Percentiles rank a stretch among this genome's conserved stretches.
Evolutionary conservation across 1,140 invertebrate genomes (phyloP).

Genomic region (Maconellicoccus hirsutus): DNA sequence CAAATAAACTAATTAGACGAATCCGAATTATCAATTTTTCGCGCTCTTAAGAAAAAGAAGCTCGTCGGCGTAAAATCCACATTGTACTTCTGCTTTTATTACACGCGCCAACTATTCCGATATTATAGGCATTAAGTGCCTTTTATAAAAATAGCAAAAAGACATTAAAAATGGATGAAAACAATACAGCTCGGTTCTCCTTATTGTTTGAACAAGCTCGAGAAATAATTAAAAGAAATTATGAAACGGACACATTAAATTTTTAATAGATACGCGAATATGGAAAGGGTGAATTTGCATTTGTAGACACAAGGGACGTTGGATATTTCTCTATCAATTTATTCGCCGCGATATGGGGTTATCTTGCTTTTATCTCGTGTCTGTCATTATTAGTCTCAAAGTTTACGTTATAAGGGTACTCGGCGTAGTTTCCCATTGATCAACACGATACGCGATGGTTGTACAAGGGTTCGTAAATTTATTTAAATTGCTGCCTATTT

Average conservation of each 20-base stretch:
- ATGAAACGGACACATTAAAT: slow-evolving; percentile 5
- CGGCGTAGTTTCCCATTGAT: background rate
- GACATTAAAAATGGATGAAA: background rate
- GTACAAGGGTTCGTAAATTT: too few relatives aligned
- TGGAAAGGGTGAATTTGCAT: background rate
- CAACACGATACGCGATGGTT: too few relatives aligned
- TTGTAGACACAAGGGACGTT: background rate
- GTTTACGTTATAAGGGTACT: background rate
- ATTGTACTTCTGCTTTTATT: background rate
- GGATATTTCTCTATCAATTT: background rate
- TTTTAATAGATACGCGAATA: background rate
- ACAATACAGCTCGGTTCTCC: background rate
- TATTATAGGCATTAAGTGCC: background rate
- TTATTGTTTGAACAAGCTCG: background rate
- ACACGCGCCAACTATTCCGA: background rate
- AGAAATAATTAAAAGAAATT: background rate
- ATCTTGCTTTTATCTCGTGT: background rate
- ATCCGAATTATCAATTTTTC: too few relatives aligned
- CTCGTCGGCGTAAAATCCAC: background rate
- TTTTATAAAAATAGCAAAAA: background rate
- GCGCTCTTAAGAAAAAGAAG: too few relatives aligned
- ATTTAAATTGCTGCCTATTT: too few relatives aligned
- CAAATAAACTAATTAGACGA: too few relatives aligned
- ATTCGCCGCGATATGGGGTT: background rate
- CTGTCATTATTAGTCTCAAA: background rate